phyloP scores from a whole-genome alignment of 2,113 vertebrate genomes.

The Colinus virginianus region DNA sequence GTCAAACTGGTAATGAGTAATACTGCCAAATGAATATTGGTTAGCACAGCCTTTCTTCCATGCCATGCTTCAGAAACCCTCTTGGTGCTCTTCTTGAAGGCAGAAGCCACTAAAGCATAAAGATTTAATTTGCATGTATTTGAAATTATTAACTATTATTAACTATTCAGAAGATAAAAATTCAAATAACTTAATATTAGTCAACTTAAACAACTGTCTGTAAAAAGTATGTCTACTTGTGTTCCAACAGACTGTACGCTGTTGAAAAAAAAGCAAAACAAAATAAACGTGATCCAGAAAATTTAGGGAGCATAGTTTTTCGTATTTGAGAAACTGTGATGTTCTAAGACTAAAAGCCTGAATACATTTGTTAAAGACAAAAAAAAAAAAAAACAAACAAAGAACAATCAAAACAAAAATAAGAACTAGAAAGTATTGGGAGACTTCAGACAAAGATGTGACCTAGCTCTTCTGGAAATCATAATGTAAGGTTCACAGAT shows the following conservation, averaged over 20 bases:
- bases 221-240: not conserved
- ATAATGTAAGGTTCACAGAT: not conserved
- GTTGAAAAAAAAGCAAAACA: not conserved
- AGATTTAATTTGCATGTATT: not conserved
- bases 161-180: not conserved
- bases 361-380: not conserved
- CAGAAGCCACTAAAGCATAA: not conserved
- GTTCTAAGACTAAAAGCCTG: not conserved
- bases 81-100: not conserved
- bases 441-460: not conserved
- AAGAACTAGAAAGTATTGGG: not conserved
- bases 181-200: not conserved
- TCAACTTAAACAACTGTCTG: not conserved
- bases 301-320: not conserved
- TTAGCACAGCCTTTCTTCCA: not conserved
- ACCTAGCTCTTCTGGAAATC: not conserved
- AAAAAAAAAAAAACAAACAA: not conserved
- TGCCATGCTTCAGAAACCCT: not conserved
- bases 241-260: not conserved
- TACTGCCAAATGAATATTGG: not conserved
- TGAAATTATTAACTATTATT: not conserved
- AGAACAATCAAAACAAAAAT: not conserved
- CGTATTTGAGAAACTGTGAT: not conserved
- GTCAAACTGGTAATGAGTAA: conserved; percentile 28
- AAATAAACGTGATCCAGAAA: not conserved